A percentile compares a stretch with the other conserved stretches of the same genome.
phyloP scores from a whole-genome alignment of 2,797 vertebrate species.

The Aldrovandia affinis region DNA sequence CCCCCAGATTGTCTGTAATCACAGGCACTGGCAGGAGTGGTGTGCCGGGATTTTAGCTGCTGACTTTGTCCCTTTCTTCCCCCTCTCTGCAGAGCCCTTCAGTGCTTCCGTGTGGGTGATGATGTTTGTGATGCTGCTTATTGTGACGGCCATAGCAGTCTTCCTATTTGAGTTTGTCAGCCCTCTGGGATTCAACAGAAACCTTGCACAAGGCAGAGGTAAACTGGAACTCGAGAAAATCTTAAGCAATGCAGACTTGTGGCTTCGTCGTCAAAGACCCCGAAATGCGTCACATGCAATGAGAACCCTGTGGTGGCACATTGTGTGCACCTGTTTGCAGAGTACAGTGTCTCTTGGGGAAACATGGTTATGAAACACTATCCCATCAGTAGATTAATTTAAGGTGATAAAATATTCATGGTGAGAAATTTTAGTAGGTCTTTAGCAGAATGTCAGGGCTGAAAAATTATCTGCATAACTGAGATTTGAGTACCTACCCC shows the following conservation, averaged over 20 bases:
- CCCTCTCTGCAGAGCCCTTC: conserved; percentile 86
- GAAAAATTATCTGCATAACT: conserved; percentile 2
- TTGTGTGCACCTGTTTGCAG: not conserved
- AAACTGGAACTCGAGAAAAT: conserved; percentile 44
- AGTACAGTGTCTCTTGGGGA: not conserved
- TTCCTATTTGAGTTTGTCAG: conserved; percentile 98
- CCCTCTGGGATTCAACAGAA: conserved; percentile 96
- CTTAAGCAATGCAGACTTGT: not conserved
- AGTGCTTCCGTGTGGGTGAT: conserved; percentile 99
- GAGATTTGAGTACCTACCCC: conserved; percentile 16
- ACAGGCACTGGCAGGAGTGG: not conserved
- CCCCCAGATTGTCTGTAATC: conserved; percentile 17
- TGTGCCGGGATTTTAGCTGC: not conserved
- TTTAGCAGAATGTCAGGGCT: conserved; percentile 18
- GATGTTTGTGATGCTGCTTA: conserved; percentile 99
- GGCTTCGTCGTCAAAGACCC: not conserved
- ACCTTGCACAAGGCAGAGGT: conserved; percentile 97
- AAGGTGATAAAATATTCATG: conserved; percentile 32
- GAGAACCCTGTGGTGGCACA: not conserved
- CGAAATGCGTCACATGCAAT: not conserved
- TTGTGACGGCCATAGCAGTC: conserved; percentile 95
- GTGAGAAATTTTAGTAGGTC: conserved; percentile 26
- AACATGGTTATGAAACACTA: not conserved
- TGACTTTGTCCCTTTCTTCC: conserved; percentile 26
- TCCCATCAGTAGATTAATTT: conserved; percentile 10